Percentiles rank a stretch among this genome's conserved stretches.
Evolutionary conservation across 2,888 invertebrate species (phyloP).

Genomic region (Augochlorella aurata): DNA sequence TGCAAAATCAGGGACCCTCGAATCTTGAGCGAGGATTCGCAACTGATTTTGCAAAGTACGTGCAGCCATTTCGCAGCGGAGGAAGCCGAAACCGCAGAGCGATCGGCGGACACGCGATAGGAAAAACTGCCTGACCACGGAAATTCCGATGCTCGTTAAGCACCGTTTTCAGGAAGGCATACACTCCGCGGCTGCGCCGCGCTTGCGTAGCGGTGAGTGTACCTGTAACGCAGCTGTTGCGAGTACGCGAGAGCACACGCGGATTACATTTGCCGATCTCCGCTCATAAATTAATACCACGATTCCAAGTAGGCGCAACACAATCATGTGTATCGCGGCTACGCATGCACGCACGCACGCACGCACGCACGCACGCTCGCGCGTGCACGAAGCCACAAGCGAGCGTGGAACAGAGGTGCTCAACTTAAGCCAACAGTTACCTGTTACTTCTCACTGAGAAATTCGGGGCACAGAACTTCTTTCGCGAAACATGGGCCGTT

Average conservation of each 20-base stretch:
- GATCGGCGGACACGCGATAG: conserved; percentile 16
- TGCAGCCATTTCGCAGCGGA: neutral
- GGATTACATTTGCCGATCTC: conserved; percentile 30
- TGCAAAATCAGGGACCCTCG: neutral
- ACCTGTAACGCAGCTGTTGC: conserved; percentile 19
- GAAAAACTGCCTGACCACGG: conserved; percentile 11
- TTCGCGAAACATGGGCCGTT: no score
- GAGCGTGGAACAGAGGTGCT: conserved; percentile 23
- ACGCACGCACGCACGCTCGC: neutral
- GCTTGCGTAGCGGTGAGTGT: conserved; percentile 9
- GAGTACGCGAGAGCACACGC: neutral
- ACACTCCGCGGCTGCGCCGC: neutral
- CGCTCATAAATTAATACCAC: conserved; percentile 28
- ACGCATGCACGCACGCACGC: neutral
- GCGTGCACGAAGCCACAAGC: conserved; percentile 1
- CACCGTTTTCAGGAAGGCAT: conserved; percentile 10
- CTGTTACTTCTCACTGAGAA: no score
- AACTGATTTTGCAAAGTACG: neutral
- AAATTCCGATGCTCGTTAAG: neutral
- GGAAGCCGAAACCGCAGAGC: conserved; percentile 1
- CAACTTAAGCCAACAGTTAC: neutral
- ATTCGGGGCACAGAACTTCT: no score
- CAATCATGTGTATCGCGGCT: neutral
- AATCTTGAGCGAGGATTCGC: neutral
- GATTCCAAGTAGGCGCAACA: conserved; percentile 19